Percentiles rank a stretch among this genome's conserved stretches.
phyloP scores from a whole-genome alignment of 2,113 vertebrate genomes.

The Brachypteracias leptosomus region DNA sequence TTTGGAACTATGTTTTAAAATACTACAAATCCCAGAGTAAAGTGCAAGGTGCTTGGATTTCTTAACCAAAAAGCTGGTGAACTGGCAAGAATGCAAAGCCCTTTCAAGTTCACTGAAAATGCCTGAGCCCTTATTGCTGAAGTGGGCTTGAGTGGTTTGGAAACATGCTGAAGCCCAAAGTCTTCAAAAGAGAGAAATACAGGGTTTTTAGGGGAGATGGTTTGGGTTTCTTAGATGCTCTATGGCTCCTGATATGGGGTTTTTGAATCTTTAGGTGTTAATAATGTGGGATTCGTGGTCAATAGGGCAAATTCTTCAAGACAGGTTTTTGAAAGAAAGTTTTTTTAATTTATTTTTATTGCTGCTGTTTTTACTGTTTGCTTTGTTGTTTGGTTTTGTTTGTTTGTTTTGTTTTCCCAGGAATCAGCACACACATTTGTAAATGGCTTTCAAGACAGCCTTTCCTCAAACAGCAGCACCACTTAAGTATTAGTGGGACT shows the following conservation, averaged over 20 bases:
- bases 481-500: not conserved
- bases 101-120: not conserved
- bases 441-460: not conserved
- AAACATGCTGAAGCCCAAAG: not conserved
- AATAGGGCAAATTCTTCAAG: not conserved
- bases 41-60: accelerated
- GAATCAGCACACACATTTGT: not conserved
- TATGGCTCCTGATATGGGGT: too few relatives aligned
- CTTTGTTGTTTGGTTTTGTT: not conserved
- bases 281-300: not conserved
- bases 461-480: not conserved
- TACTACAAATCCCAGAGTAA: not conserved
- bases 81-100: not conserved
- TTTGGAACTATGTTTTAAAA: not conserved
- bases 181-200: not conserved
- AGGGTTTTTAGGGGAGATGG: too few relatives aligned
- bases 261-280: not conserved
- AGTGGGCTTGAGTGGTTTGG: not conserved
- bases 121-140: not conserved
- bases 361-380: too few relatives aligned
- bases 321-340: not conserved
- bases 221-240: not conserved
- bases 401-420: too few relatives aligned
- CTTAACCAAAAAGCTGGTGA: not conserved
- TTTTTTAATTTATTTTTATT: not conserved